Conservation (phyloP, 37 sponge, comb jelly and placozoan species). For the Hormiphora californensis region DNA sequence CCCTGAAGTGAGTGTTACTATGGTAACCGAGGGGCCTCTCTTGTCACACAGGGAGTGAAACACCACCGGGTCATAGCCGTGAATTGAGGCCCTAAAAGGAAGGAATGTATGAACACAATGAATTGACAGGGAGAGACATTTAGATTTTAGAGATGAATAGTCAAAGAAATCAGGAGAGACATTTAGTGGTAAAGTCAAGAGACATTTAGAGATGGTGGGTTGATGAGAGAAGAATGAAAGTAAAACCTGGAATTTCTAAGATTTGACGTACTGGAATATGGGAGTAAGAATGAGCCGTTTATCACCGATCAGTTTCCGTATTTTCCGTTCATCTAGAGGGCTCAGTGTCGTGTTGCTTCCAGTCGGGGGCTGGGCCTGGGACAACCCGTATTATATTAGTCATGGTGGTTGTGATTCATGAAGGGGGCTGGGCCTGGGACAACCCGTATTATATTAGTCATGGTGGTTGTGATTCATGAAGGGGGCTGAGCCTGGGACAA, state of each 20-base stretch:
- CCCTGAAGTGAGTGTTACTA: conserved; percentile 40
- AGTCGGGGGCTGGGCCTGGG: too few species aligned
- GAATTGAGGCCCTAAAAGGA: conserved; percentile 25
- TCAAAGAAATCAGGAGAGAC: neutral
- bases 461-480: too few species aligned
- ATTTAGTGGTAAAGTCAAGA: neutral
- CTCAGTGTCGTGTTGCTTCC: conserved; percentile 38
- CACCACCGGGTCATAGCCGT: conserved; percentile 24
- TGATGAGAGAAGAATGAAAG: neutral
- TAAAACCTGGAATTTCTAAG: neutral
- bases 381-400: too few species aligned
- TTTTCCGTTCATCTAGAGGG: conserved; percentile 30
- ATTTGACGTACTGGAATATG: conserved; percentile 9
- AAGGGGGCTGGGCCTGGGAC: too few species aligned
- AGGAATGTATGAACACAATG: too few species aligned
- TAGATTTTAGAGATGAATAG: neutral
- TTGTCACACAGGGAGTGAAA: conserved; percentile 49
- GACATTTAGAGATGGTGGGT: neutral
- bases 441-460: neutral
- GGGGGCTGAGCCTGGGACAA: too few species aligned
- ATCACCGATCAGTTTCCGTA: conserved; percentile 17
- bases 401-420: too few species aligned
- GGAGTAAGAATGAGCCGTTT: conserved; percentile 16
- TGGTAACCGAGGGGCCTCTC: conserved; percentile 25
- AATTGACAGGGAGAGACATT: too few species aligned